Percentiles rank a stretch among this genome's conserved stretches.
Conservation (phyloP, 2,797 vertebrate species). For the Epinephelus coioides region DNA sequence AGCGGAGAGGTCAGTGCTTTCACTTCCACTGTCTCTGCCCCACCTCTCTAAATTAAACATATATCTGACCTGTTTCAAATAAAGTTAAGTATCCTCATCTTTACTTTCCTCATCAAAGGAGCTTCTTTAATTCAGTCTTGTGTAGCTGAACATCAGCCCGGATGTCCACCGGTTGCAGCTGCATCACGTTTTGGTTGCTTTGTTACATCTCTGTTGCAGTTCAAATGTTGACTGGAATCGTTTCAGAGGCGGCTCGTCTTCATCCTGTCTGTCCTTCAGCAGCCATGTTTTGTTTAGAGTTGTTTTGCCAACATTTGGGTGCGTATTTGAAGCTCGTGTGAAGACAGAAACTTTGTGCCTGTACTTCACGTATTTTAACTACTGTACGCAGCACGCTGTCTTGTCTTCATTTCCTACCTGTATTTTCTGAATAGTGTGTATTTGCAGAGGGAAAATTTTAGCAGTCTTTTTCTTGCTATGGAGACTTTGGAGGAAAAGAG, state of each 20-base stretch:
- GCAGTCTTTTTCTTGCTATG: not conserved
- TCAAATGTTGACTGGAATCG: not conserved
- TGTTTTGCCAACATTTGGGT: not conserved
- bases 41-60: slow-evolving; percentile 5
- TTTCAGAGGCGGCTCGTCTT: not conserved
- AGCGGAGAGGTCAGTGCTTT: slow-evolving; percentile 88
- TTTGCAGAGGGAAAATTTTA: not conserved
- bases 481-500: slow-evolving; percentile 2
- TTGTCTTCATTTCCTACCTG: not conserved
- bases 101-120: not conserved
- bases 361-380: not conserved
- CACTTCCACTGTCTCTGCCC: not conserved
- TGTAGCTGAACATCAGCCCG: not conserved
- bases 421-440: not conserved
- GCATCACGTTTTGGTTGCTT: not conserved
- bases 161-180: not conserved
- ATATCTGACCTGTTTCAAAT: not conserved
- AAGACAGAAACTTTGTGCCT: not conserved
- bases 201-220: not conserved
- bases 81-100: not conserved
- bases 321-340: not conserved
- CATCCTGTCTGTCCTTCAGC: not conserved
- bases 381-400: too few relatives aligned
- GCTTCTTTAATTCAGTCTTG: not conserved
- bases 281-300: not conserved